Base-by-base conservation (phyloP, 92 coral and sea anemone species). In the Phenganax stokvisi region DNA sequence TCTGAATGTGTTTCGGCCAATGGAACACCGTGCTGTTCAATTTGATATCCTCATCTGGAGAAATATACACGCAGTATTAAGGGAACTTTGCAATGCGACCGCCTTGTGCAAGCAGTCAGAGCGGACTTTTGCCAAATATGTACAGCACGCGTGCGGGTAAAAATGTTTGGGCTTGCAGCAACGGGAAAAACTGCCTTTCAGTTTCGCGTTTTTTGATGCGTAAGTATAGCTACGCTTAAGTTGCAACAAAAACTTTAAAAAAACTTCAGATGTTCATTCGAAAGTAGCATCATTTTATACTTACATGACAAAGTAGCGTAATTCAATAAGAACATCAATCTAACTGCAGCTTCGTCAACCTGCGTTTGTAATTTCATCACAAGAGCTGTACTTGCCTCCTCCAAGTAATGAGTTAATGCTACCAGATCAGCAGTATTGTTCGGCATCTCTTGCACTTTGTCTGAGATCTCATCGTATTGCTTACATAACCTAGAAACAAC, bases 401-500 rank as follows among this genome's bases (percentile, higher is more conserved):
- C 98, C 84, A 94, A 64, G 87, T 83, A 94, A 65, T 94, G 89
- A 6, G 94, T 92, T 77, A 94, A 81, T 12, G 92, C 85, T 57
- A 94, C 98, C 62, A 94, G 76, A 87, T 94, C 98, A 30, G 90
- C 88, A 60, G 97, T 94, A 82, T 90, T 94, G 82, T 86, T 93
- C 25, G 98, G 98, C 98, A 94, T 94, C 71, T 94, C 98, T 59
- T 94, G 98, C 72, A 94, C 98, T 67, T 94, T 94, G 91, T 94
- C 98, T 25, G 98, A 94, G 64, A 94, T 92, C 56, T 94, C 98
- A 71, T 94, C 98, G 78, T 94, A 94, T 58, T 93, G 91, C 30
- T 83, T 89, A 79, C 98, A 94, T 69, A 94, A 56, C 15, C 98
- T 94, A 37, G 3, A 31, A 37, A 37, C 47, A 37, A 37, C 47